Base-by-base conservation (phyloP, 2,888 invertebrate species). In the Enchytraeus crypticus region DNA sequence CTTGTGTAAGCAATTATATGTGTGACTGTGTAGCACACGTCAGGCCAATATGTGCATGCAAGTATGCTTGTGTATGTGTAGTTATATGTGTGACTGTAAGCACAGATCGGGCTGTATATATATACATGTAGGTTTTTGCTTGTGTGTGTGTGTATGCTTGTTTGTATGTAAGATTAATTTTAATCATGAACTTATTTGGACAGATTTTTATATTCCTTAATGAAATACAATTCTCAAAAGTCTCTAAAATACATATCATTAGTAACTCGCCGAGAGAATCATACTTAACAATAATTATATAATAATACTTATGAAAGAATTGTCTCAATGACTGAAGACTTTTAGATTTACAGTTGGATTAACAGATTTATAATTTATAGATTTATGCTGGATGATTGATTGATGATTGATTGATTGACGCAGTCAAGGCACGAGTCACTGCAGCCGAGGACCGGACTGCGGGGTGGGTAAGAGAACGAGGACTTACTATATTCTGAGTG, bases 401-500 rank as follows among this genome's bases (percentile, higher is more conserved):
- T n/a, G n/a, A n/a, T n/a, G n/a, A n/a, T n/a, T n/a, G n/a, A n/a
- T n/a, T n/a, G n/a, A n/a, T n/a, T n/a, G n/a, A n/a, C n/a, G n/a
- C n/a, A n/a, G n/a, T n/a, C n/a, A n/a, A n/a, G n/a, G n/a, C n/a
- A n/a, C n/a, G n/a, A n/a, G n/a, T n/a, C n/a, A n/a, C n/a, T 38
- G 38, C 38, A 18, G 11, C 11, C 38, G 38, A 11, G 38, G 38
- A 11, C 11, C 38, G 8, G 38, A 8, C 11, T 38, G 38, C 18
- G 38, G 18, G 38, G 38, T 38, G 38, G 97, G 98, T 0, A 82
- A 93, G 66, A 85, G 97, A 53, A 86, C 89, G 70, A 85, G 96
- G 71, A 88, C 89, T 63, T 96, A 95, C 81, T 88, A 93, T 81
- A 90, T 98, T 64, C 84, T 98, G 59, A 86, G 92, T 64, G 98